These are phyloP conservation scores for Sisor rabdophorus DNA, from an alignment of 2,113 vertebrate genomes.

Conservation along the genomic window DNA sequence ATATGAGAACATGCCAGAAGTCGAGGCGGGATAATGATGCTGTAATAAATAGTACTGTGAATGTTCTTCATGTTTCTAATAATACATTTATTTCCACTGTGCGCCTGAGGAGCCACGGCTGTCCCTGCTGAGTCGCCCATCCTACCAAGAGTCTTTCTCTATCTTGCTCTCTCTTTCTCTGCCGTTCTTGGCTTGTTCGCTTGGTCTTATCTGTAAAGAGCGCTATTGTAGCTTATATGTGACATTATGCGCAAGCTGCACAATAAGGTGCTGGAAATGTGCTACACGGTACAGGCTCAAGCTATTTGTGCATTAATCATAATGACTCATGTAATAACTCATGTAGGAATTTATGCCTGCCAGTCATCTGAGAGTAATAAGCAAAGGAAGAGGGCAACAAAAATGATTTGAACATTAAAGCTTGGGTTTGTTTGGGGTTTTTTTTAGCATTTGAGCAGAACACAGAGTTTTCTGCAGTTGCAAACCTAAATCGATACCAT, in stretches of 20 bases:
- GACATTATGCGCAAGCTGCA: not conserved
- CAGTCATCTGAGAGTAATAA: not conserved
- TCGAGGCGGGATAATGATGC: not conserved
- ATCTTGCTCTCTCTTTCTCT: not conserved
- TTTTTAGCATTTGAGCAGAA: not conserved
- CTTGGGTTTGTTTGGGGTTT: not conserved
- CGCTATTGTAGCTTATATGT: not conserved
- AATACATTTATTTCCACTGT: not conserved
- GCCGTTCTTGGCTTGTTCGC: not conserved
- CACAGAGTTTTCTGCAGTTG: not conserved
- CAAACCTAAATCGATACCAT: not conserved
- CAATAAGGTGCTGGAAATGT: not conserved
- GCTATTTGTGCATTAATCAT: not conserved
- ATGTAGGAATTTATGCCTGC: not conserved
- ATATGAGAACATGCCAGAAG: no score
- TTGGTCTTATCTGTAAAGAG: not conserved
- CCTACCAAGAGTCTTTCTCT: not conserved
- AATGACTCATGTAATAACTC: not conserved
- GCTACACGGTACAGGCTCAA: not conserved
- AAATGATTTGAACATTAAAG: not conserved
- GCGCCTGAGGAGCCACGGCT: not conserved
- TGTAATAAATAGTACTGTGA: not conserved
- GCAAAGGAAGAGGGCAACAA: not conserved
- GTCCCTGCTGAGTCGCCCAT: not conserved
- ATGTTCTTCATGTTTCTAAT: slow-evolving; percentile 3